Percentiles rank a stretch among this genome's conserved stretches.
These are phyloP conservation scores for Akabosia matsudoensis DNA, from an alignment of 1,140 invertebrate genomes.

Conservation along the genomic window DNA sequence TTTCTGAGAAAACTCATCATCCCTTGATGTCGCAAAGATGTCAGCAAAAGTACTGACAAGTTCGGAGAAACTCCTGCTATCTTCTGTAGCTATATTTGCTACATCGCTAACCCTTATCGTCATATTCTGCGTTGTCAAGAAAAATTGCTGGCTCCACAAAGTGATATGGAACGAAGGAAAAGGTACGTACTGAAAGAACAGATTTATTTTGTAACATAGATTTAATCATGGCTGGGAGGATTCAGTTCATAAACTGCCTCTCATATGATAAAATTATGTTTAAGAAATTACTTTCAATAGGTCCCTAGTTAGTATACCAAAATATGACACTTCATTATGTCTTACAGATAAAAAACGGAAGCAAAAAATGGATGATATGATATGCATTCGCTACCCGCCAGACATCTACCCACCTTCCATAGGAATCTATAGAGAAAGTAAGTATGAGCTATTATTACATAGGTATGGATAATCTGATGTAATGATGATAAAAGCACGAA, in stretches of 20 bases:
- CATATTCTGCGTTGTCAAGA: conserved; percentile 43
- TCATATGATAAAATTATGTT: too few species aligned
- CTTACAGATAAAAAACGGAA: conserved; percentile 45
- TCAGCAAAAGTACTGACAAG: conserved; percentile 2
- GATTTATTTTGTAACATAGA: too few species aligned
- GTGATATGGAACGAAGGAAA: conserved; percentile 45
- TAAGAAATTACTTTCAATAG: too few species aligned
- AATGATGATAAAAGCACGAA: too few species aligned
- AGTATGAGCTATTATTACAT: conserved; percentile 16
- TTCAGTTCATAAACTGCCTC: too few species aligned
- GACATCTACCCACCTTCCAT: conserved; percentile 46
- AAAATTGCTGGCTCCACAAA: conserved; percentile 45
- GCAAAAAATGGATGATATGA: conserved; percentile 42
- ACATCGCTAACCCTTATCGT: conserved; percentile 35
- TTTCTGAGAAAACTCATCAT: not conserved
- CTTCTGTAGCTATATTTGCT: conserved; percentile 38
- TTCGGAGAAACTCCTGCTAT: conserved; percentile 29
- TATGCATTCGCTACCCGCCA: conserved; percentile 46
- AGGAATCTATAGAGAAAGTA: conserved; percentile 47
- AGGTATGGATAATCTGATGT: too few species aligned
- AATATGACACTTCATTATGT: not conserved
- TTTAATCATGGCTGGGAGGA: too few species aligned
- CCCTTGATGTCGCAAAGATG: not conserved
- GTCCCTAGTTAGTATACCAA: too few species aligned
- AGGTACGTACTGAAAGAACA: too few species aligned